Evolutionary conservation across 2,797 vertebrate genomes (phyloP).

Genomic region (Notamacropus eugenii): DNA sequence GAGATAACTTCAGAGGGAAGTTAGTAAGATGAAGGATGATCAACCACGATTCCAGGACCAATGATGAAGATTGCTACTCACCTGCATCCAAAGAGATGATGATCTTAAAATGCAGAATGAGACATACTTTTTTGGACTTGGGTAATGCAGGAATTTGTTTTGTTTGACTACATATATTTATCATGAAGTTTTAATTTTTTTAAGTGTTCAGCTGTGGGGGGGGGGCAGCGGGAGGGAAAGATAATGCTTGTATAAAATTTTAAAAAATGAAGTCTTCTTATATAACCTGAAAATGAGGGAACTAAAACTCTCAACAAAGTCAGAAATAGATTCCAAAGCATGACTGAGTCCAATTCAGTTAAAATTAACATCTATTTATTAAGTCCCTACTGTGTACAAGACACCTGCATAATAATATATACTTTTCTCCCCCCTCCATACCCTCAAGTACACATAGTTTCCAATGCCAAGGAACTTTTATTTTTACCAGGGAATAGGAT

Average conservation of each 20-base stretch:
- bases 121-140: background rate
- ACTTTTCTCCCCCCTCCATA: background rate
- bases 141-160: background rate
- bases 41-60: background rate
- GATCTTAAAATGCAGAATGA: background rate
- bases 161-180: background rate
- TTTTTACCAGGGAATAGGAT: background rate
- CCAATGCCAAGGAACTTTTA: background rate
- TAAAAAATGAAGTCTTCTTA: background rate
- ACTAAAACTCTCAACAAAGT: background rate
- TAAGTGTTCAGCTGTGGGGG: background rate
- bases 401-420: background rate
- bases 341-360: background rate
- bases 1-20: background rate
- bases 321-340: background rate
- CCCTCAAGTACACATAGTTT: background rate
- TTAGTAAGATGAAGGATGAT: background rate
- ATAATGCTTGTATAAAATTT: background rate
- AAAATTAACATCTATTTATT: background rate
- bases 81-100: background rate
- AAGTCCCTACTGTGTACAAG: background rate
- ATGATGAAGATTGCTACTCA: background rate
- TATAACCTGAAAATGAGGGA: background rate
- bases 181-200: background rate
- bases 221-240: background rate